Conservation (phyloP, 23 tunicate species). For the Halocynthia aurantium region DNA sequence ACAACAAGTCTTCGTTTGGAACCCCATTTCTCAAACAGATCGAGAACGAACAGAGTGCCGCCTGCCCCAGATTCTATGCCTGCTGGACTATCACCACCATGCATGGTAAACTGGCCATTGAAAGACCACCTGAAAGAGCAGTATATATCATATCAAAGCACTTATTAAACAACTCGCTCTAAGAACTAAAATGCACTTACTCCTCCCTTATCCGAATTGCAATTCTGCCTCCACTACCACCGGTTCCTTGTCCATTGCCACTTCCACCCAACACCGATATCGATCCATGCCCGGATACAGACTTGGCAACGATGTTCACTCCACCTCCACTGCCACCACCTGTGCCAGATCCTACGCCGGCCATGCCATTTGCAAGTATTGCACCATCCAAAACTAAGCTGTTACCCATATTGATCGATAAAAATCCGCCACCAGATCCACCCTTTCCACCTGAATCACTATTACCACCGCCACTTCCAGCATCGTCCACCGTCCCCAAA, state of each 20-base stretch:
- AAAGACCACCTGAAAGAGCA: slow-evolving; percentile 11
- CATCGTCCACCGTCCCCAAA: background rate
- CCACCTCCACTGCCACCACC: slow-evolving; percentile 35
- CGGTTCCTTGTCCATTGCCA: slow-evolving; percentile 11
- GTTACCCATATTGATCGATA: slow-evolving; percentile 12
- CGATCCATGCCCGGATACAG: slow-evolving; percentile 13
- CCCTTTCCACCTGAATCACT: slow-evolving; percentile 8
- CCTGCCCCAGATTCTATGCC: slow-evolving; percentile 18
- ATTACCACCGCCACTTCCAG: slow-evolving; percentile 28
- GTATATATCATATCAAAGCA: no score
- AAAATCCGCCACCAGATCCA: slow-evolving; percentile 21
- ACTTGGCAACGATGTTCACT: slow-evolving; percentile 6
- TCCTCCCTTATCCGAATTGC: slow-evolving; percentile 9
- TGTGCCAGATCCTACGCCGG: slow-evolving; percentile 4
- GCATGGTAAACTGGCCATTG: slow-evolving; percentile 1
- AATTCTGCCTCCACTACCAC: slow-evolving; percentile 27
- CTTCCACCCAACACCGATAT: slow-evolving; percentile 17
- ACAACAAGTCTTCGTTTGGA: background rate
- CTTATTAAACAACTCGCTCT: no score
- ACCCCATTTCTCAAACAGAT: background rate
- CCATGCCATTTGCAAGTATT: slow-evolving; percentile 1
- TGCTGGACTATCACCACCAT: slow-evolving; percentile 6
- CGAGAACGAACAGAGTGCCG: slow-evolving; percentile 12
- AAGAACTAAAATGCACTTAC: background rate
- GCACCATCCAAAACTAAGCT: background rate